Conservation (phyloP, 2,113 vertebrate species). For the Rhabdomys dilectus region DNA sequence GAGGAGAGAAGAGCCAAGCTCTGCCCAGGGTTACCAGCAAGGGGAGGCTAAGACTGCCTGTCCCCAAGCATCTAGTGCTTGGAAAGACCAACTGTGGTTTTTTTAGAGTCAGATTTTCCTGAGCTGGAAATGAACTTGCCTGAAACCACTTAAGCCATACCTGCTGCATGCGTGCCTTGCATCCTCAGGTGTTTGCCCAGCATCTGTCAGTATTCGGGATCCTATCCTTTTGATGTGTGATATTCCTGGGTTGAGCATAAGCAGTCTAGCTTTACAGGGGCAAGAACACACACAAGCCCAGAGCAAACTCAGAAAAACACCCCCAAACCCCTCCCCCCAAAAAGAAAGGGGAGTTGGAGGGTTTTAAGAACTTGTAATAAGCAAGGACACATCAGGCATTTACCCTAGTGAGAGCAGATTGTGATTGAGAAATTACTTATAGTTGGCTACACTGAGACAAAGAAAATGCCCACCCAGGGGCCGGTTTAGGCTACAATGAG, state of each 20-base stretch:
- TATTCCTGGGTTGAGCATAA: neutral
- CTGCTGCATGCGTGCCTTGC: neutral
- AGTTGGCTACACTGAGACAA: neutral
- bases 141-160: neutral
- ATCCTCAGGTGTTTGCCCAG: neutral
- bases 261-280: neutral
- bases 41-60: neutral
- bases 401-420: neutral
- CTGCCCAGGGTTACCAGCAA: neutral
- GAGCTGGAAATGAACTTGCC: neutral
- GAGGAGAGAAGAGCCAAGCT: neutral
- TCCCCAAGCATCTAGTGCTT: neutral
- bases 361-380: slow-evolving; percentile 49
- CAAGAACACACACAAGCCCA: neutral
- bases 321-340: neutral
- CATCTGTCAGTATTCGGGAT: neutral
- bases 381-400: neutral
- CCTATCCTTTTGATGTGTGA: neutral
- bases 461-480: neutral
- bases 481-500: neutral
- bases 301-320: neutral
- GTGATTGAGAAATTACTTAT: neutral
- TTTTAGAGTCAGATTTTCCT: neutral
- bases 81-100: neutral
- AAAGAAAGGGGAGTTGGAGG: neutral